Evolutionary conservation across 2,797 vertebrate species (phyloP), one percentile per base, ranked within the genome.

Genomic region (Cuniculus paca): DNA sequence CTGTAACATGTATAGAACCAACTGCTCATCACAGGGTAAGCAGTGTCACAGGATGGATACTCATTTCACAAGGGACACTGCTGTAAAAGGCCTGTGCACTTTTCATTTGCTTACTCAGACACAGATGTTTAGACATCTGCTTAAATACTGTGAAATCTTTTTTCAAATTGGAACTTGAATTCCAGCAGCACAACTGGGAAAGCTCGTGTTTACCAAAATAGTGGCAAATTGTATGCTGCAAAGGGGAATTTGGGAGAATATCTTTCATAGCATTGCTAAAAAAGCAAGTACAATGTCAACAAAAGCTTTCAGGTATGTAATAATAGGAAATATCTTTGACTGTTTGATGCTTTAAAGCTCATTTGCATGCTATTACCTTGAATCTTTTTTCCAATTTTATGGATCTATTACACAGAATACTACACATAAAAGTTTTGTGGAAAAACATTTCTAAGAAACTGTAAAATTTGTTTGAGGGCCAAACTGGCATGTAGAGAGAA

Each of bases 91-190:
- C 28, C 39, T 42, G 88, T n/a, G 87, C 26, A 56, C 75, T 87
- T 89, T 93, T 89, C 88, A 86, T 94, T 93, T 96, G 68, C 88
- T 96, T 93, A 88, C 58, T 91, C 31, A 88, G 87, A 92, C 88
- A 88, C 91, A 94, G 88, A 95, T 95, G 65, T 90, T 88, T 87
- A 96, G 94, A 90, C 50, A 92, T 96, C 80, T 96, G 92, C 56
- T 96, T 93, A 91, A 92, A 85, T 70, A 68, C 72, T 91, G 19
- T 80, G 82, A 90, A 93, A 20, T 93, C 42, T 58, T 96, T 91
- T 81, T 68, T 42, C 56, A 92, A 52, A 95, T 42, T 86, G 77
- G 52, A 85, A 26, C 39, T 75, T 93, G 79, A 68, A 10, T 88
- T 95, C n/a, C 74, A 91, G 80, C 28, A 85, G 31, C 20, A 31